Evolutionary conservation across 2,797 vertebrate genomes (phyloP).

Genomic region (Coccyzus lansbergi): DNA sequence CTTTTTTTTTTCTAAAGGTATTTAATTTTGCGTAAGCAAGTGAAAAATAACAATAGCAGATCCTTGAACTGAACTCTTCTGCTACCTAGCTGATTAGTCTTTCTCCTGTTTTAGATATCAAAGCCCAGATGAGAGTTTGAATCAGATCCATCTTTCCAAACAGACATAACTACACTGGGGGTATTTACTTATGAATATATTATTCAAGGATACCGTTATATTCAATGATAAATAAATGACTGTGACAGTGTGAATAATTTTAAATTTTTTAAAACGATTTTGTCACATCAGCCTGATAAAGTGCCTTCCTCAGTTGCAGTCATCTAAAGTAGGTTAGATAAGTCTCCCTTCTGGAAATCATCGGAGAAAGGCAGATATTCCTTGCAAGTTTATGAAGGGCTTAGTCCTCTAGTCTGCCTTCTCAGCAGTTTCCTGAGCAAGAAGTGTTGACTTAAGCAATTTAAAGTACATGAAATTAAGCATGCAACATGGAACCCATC

Average conservation of each 20-base stretch:
- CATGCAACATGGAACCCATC: not conserved
- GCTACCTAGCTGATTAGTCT: not conserved
- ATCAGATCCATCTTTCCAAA: not conserved
- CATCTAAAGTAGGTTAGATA: not conserved
- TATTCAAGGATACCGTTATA: not conserved
- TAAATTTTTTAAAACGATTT: not conserved
- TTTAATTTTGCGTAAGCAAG: not conserved
- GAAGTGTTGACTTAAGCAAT: not conserved
- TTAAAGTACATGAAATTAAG: not conserved
- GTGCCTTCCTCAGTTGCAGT: not conserved
- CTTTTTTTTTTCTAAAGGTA: not conserved
- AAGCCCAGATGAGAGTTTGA: not conserved
- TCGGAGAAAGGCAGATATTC: not conserved
- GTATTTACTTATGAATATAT: not conserved
- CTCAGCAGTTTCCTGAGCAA: not conserved
- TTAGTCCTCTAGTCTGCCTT: not conserved
- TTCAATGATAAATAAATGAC: not conserved
- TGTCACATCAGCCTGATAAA: not conserved
- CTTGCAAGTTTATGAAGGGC: not conserved
- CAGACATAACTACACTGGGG: not conserved
- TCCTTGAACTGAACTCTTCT: not conserved
- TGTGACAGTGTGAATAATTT: not conserved
- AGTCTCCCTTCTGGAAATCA: not conserved
- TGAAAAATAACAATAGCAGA: not conserved
- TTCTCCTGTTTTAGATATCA: not conserved